These are phyloP conservation scores for Dendrolimus houi DNA, from an alignment of 2,888 invertebrate species.

Conservation along the genomic window DNA sequence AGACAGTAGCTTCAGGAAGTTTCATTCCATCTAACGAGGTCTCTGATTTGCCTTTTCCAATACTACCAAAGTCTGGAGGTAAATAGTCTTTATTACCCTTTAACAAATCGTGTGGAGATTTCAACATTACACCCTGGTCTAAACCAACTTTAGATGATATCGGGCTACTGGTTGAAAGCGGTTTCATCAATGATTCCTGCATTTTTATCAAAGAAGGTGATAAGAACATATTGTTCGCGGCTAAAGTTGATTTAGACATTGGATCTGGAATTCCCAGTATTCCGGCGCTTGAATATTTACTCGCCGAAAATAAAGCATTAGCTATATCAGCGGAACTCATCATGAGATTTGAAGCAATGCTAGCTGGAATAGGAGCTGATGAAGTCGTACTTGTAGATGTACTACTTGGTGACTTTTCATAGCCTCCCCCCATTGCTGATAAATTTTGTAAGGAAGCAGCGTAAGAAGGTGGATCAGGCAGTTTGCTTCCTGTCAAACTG, in stretches of 20 bases:
- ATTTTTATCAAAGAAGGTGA: slow-evolving; percentile 84
- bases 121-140: slow-evolving; percentile 62
- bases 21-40: slow-evolving; percentile 57
- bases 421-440: slow-evolving; percentile 54
- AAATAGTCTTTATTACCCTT: slow-evolving; percentile 41
- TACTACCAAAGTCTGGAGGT: slow-evolving; percentile 73
- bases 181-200: slow-evolving; percentile 79
- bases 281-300: slow-evolving; percentile 78
- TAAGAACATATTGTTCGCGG: slow-evolving; percentile 87
- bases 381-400: slow-evolving; percentile 67
- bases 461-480: slow-evolving; percentile 66
- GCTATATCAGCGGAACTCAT: slow-evolving; percentile 80
- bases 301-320: slow-evolving; percentile 80
- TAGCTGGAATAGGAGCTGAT: slow-evolving; percentile 67
- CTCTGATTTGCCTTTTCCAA: slow-evolving; percentile 68
- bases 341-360: slow-evolving; percentile 78
- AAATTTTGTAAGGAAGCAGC: slow-evolving; percentile 63
- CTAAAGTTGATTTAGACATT: slow-evolving; percentile 83
- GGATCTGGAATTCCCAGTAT: slow-evolving; percentile 84
- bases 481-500: slow-evolving; percentile 54
- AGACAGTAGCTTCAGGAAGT: slow-evolving; percentile 52
- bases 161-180: slow-evolving; percentile 75
- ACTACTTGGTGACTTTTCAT: slow-evolving; percentile 64
- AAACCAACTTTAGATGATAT: slow-evolving; percentile 61
- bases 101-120: slow-evolving; percentile 54